phyloP scores from a whole-genome alignment of 2,797 vertebrate species.

The Microcaecilia unicolor region DNA sequence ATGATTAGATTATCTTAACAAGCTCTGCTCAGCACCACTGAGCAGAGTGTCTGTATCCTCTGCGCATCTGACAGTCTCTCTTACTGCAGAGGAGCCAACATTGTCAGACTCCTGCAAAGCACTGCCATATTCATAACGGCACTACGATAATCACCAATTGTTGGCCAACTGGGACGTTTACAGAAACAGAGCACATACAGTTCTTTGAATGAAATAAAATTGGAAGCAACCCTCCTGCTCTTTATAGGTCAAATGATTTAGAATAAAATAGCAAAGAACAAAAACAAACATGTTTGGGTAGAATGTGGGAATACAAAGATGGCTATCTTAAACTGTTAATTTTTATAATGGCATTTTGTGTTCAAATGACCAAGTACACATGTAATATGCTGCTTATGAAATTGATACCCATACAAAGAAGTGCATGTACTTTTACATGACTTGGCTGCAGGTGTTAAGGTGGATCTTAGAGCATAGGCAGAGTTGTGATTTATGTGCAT shows the following conservation, averaged over 20 bases:
- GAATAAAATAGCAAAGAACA: background rate
- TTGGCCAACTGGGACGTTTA: background rate
- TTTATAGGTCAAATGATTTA: too few species aligned
- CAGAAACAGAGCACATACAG: background rate
- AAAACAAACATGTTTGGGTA: background rate
- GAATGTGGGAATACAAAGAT: too few species aligned
- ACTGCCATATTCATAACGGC: background rate
- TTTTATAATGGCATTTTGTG: too few species aligned
- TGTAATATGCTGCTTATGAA: too few species aligned
- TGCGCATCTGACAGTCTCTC: background rate
- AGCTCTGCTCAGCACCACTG: background rate
- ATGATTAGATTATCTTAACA: too few species aligned
- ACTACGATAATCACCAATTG: background rate
- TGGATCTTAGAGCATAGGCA: too few species aligned
- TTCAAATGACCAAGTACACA: too few species aligned
- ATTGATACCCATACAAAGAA: too few species aligned
- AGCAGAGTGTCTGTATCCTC: background rate
- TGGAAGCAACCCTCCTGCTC: background rate
- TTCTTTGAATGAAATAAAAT: rapidly evolving
- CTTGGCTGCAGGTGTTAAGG: too few species aligned
- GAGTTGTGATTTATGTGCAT: too few species aligned
- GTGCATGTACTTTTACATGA: too few species aligned
- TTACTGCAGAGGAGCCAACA: background rate
- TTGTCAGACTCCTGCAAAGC: background rate
- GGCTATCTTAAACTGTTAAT: too few species aligned